Evolutionary conservation across 2,797 vertebrate species (phyloP).

Genomic region (Champsocephalus esox): DNA sequence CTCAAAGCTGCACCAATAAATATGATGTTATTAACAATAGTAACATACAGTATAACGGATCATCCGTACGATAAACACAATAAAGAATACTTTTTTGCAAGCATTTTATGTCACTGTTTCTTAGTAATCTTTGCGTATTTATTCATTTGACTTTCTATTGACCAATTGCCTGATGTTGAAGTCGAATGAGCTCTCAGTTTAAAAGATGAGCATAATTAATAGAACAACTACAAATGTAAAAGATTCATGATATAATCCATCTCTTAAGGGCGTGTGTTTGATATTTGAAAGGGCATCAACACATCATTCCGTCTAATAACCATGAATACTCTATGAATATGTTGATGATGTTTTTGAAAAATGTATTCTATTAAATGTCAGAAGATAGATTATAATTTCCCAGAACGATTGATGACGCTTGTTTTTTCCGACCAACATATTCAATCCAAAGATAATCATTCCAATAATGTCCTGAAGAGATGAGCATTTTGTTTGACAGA

Average conservation of each 20-base stretch:
- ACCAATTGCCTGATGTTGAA: no score
- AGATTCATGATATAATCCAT: no score
- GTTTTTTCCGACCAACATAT: background rate
- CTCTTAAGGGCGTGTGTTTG: no score
- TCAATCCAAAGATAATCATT: background rate
- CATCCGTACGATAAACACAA: no score
- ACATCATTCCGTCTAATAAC: background rate
- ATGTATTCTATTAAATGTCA: background rate
- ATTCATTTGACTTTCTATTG: background rate
- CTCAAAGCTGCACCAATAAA: background rate
- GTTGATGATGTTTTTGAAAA: background rate
- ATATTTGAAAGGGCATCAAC: background rate
- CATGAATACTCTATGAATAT: background rate
- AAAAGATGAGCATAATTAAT: background rate
- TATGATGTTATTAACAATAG: background rate
- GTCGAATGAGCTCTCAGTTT: background rate
- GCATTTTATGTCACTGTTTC: background rate
- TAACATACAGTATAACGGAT: background rate
- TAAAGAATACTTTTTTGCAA: no score
- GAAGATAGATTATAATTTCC: background rate
- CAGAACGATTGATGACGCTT: background rate
- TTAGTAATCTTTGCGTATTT: no score
- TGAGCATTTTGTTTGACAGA: background rate
- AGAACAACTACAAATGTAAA: no score
- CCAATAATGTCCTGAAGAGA: background rate